phyloP scores from a whole-genome alignment of 2,888 invertebrate genomes.

The Xestobium rufovillosum region DNA sequence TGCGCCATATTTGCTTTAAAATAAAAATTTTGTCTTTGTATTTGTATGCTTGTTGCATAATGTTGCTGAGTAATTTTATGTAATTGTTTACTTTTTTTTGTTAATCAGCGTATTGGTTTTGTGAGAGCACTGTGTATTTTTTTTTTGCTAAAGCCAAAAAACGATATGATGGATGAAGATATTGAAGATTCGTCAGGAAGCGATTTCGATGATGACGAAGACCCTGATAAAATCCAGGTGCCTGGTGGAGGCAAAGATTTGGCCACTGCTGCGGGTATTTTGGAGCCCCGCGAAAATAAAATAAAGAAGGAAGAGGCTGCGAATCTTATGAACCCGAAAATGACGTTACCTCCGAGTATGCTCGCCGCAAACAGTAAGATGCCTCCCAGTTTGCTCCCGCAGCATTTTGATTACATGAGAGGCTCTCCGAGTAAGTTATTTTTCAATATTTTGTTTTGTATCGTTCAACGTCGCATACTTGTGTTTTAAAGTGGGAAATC shows the following conservation, averaged over 20 bases:
- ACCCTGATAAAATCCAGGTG: constrained; percentile 87
- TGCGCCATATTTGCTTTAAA: constrained; percentile 41
- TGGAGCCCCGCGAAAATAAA: constrained; percentile 35
- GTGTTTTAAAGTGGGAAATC: constrained; percentile 33
- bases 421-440: constrained; percentile 39
- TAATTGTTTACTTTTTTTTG: no score
- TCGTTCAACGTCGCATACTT: constrained; percentile 5
- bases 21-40: constrained; percentile 31
- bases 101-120: no score
- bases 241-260: constrained; percentile 84
- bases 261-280: constrained; percentile 68
- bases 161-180: constrained; percentile 39
- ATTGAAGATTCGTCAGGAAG: constrained; percentile 52
- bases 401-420: constrained; percentile 52
- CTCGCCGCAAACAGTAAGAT: constrained; percentile 34
- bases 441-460: background rate
- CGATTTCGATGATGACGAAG: constrained; percentile 81
- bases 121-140: no score
- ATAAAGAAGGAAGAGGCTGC: constrained; percentile 45
- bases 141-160: constrained; percentile 34
- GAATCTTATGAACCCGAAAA: constrained; percentile 25
- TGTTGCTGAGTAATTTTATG: no score
- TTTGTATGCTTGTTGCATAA: no score
- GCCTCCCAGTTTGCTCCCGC: constrained; percentile 46
- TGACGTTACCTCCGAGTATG: constrained; percentile 34